These are phyloP conservation scores for Argynnis bischoffii DNA, from an alignment of 2,888 invertebrate species.

Conservation along the genomic window DNA sequence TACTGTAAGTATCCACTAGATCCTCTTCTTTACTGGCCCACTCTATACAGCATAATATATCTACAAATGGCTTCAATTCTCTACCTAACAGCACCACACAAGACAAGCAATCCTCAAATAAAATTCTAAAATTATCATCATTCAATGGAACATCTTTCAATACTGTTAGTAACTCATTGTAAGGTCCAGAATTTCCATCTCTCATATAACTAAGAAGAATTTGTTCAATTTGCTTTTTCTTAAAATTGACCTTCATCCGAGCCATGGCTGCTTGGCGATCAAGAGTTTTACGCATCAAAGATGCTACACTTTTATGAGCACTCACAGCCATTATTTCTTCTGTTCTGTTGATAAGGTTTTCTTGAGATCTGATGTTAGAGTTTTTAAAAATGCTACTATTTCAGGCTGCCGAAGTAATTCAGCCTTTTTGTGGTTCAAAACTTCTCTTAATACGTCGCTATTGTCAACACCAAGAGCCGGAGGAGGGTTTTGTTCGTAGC, in stretches of 20 bases:
- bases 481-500: constrained; percentile 58
- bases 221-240: constrained; percentile 70
- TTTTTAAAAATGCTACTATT: constrained; percentile 68
- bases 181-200: constrained; percentile 64
- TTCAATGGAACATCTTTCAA: constrained; percentile 67
- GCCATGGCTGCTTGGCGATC: constrained; percentile 66
- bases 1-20: constrained; percentile 60
- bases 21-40: constrained; percentile 63
- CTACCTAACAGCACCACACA: constrained; percentile 68
- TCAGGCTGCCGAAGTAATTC: constrained; percentile 75
- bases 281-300: constrained; percentile 72
- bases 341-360: constrained; percentile 69
- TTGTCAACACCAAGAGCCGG: constrained; percentile 61
- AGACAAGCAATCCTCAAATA: constrained; percentile 68
- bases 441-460: constrained; percentile 70
- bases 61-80: constrained; percentile 66
- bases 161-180: constrained; percentile 73
- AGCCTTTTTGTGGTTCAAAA: constrained; percentile 75
- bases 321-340: constrained; percentile 74
- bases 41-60: constrained; percentile 63
- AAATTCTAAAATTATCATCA: constrained; percentile 68
- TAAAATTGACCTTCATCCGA: constrained; percentile 68
- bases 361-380: constrained; percentile 68
- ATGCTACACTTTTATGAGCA: constrained; percentile 67
- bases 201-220: constrained; percentile 66